Conservation (phyloP, 2,797 vertebrate genomes). For the Acanthopagrus latus region DNA sequence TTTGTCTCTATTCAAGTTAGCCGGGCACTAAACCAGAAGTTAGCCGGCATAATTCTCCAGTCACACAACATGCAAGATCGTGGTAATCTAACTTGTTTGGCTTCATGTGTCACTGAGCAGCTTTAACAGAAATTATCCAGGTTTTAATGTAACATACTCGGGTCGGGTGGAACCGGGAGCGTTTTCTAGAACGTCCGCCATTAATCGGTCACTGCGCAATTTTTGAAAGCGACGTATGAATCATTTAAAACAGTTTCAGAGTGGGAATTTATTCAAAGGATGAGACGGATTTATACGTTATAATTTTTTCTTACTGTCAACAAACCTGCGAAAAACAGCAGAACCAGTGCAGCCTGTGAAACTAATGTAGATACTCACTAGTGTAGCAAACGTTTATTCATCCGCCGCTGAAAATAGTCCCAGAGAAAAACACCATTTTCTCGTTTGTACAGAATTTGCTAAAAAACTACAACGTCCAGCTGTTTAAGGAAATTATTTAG, state of each 20-base stretch:
- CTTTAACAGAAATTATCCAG: no score
- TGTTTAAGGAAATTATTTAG: background rate
- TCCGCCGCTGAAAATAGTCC: background rate
- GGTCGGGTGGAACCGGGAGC: no score
- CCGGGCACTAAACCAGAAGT: no score
- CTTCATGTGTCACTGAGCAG: no score
- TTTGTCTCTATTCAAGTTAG: no score
- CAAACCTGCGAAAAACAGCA: conserved; percentile 2
- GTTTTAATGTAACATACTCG: no score
- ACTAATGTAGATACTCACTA: conserved; percentile 1
- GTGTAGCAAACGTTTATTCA: background rate
- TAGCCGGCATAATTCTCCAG: no score
- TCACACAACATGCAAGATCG: no score
- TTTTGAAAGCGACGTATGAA: background rate
- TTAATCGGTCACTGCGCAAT: background rate
- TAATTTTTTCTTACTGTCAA: conserved; percentile 5
- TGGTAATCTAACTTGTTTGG: no score
- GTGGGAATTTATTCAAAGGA: background rate
- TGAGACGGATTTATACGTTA: background rate
- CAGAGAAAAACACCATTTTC: background rate
- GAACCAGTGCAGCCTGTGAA: background rate
- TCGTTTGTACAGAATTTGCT: background rate
- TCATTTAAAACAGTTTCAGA: background rate
- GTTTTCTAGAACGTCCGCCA: no score
- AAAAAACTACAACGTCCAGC: background rate